A percentile compares a stretch with the other conserved stretches of the same genome.
phyloP scores from a whole-genome alignment of 2,113 vertebrate genomes.

The Vicugna pacos region DNA sequence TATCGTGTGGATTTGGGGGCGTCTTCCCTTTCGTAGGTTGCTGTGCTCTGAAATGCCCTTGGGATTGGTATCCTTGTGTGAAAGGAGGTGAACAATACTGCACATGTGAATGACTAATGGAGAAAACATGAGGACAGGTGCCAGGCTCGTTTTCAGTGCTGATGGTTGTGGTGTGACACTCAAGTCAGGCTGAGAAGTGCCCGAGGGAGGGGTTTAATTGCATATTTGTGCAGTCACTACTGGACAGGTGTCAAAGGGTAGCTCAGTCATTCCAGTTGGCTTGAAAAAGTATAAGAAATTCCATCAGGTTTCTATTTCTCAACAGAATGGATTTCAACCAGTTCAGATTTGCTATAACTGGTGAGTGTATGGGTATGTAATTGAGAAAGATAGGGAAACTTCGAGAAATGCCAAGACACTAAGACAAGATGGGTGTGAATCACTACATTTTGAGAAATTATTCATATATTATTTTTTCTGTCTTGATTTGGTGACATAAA shows the following conservation, averaged over 20 bases:
- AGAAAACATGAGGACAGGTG: not conserved
- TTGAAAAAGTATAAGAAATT: slow-evolving; percentile 3
- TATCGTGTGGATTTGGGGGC: not conserved
- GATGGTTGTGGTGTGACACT: slow-evolving; percentile 8
- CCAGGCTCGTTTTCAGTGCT: not conserved
- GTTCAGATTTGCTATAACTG: not conserved
- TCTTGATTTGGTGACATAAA: slow-evolving; percentile 31
- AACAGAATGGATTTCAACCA: not conserved
- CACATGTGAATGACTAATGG: not conserved
- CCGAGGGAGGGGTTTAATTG: slow-evolving; percentile 63
- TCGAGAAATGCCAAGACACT: not conserved
- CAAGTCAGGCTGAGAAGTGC: not conserved
- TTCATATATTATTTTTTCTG: slow-evolving; percentile 49
- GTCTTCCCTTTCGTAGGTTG: not conserved
- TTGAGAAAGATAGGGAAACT: not conserved
- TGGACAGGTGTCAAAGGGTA: slow-evolving; percentile 60
- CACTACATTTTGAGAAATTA: slow-evolving; percentile 26
- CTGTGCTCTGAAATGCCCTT: not conserved
- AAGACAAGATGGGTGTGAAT: slow-evolving; percentile 2
- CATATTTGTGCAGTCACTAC: slow-evolving; percentile 30
- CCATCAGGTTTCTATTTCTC: not conserved
- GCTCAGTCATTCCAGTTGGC: not conserved
- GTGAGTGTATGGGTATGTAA: not conserved
- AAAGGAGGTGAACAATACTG: not conserved
- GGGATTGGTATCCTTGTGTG: not conserved